Evolutionary conservation across 1,140 invertebrate species (phyloP).

Genomic region (Drosophila eugracilis): DNA sequence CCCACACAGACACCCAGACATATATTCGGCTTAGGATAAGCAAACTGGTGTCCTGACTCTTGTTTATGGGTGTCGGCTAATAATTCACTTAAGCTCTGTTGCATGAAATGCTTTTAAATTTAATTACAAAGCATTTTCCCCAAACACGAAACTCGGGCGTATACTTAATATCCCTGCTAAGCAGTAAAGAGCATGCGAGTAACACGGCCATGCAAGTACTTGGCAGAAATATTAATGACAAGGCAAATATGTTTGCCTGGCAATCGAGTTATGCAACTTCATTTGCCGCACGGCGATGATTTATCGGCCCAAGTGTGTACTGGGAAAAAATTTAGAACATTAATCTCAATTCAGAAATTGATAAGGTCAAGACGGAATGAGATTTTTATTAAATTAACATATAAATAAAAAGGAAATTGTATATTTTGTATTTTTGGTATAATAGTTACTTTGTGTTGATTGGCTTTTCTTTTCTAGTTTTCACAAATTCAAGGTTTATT

Average conservation of each 20-base stretch:
- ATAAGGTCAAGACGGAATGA: too few species aligned
- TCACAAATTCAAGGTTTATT: too few species aligned
- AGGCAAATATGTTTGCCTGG: slow-evolving; percentile 56
- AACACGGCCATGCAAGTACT: slow-evolving; percentile 15
- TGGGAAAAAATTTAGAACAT: neutral
- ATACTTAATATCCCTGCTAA: slow-evolving; percentile 37
- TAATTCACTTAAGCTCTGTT: slow-evolving; percentile 58
- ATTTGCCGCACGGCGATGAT: slow-evolving; percentile 46
- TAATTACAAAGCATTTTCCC: slow-evolving; percentile 60
- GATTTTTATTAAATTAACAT: too few species aligned
- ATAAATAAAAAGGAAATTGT: too few species aligned
- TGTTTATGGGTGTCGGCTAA: slow-evolving; percentile 54
- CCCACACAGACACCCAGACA: slow-evolving; percentile 8
- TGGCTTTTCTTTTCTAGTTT: too few species aligned
- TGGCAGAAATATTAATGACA: slow-evolving; percentile 65
- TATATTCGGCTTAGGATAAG: slow-evolving; percentile 19
- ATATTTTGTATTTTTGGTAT: too few species aligned
- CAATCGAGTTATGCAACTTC: slow-evolving; percentile 57
- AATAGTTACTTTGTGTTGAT: too few species aligned
- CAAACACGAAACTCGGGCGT: slow-evolving; percentile 14
- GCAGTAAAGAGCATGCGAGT: slow-evolving; percentile 7
- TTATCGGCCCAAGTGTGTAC: slow-evolving; percentile 24
- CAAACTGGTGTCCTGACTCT: slow-evolving; percentile 38
- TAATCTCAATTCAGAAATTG: neutral
- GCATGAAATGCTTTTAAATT: slow-evolving; percentile 67